These are phyloP conservation scores for Hippasteria phrygiana DNA, from an alignment of 53 echinoderm and acorn worm genomes.

Conservation along the genomic window DNA sequence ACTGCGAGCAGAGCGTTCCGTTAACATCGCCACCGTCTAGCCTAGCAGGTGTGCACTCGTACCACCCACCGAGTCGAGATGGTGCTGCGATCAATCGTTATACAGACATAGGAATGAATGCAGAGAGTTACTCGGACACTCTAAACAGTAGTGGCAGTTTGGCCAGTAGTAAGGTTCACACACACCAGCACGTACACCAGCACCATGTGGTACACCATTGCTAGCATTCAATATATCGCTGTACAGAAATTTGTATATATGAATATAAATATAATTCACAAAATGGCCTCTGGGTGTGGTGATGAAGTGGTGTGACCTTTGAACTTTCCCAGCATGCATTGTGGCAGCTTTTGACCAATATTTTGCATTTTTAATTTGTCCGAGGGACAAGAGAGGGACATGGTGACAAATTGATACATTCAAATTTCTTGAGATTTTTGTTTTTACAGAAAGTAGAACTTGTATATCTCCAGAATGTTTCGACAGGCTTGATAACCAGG, in stretches of 20 bases:
- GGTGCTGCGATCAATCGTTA: conserved; percentile 56
- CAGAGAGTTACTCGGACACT: conserved; percentile 69
- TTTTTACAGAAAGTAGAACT: too few species aligned
- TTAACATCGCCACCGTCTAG: conserved; percentile 54
- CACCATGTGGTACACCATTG: conserved; percentile 70
- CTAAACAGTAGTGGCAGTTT: conserved; percentile 70
- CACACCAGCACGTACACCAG: conserved; percentile 52
- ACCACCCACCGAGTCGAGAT: conserved; percentile 56
- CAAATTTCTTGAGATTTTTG: too few species aligned
- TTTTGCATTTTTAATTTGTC: not conserved
- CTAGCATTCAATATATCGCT: conserved; percentile 51
- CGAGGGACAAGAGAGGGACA: not conserved
- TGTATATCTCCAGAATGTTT: too few species aligned
- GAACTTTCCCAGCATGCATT: conserved; percentile 8
- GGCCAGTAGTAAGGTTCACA: conserved; percentile 64
- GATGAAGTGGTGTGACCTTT: not conserved
- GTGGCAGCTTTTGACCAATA: not conserved
- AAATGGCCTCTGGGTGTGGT: conserved; percentile 28
- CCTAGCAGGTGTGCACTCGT: conserved; percentile 42
- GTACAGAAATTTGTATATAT: conserved; percentile 50
- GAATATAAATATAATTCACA: conserved; percentile 25
- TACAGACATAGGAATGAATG: conserved; percentile 48
- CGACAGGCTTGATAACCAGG: too few species aligned
- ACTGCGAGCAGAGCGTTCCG: conserved; percentile 75
- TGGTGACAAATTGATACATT: too few species aligned